A percentile compares a stretch with the other conserved stretches of the same genome.
phyloP scores from a whole-genome alignment of 2,888 invertebrate species.

The Lasioglossum oenotherae region DNA sequence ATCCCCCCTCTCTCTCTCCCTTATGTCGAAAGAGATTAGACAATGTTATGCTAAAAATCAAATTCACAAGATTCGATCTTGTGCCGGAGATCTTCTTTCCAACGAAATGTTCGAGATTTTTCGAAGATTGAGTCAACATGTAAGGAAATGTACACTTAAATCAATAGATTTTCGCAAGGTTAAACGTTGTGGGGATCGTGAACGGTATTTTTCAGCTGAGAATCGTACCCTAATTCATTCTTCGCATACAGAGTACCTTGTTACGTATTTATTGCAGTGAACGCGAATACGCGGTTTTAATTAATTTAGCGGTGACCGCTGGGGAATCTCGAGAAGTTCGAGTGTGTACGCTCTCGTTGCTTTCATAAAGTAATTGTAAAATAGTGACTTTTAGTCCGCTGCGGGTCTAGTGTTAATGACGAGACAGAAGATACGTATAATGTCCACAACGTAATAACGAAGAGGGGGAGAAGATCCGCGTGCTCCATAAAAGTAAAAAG shows the following conservation, averaged over 20 bases:
- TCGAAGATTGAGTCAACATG: too few relatives aligned
- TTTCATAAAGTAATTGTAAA: background rate
- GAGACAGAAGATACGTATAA: background rate
- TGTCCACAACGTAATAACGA: constrained; percentile 4
- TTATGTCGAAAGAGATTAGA: too few relatives aligned
- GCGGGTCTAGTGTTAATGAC: background rate
- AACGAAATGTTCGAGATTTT: background rate
- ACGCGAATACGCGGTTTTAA: background rate
- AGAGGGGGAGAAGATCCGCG: background rate
- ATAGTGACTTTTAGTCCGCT: background rate
- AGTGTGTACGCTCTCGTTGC: background rate
- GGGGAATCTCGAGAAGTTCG: background rate
- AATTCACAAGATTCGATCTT: too few relatives aligned
- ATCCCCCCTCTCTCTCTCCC: too few relatives aligned
- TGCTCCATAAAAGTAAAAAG: constrained; percentile 4
- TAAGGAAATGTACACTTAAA: background rate
- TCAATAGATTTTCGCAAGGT: background rate
- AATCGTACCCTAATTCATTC: background rate
- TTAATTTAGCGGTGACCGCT: background rate
- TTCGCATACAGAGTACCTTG: background rate
- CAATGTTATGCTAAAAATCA: too few relatives aligned
- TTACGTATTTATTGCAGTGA: background rate
- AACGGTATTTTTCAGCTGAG: background rate
- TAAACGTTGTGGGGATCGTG: background rate
- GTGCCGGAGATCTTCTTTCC: too few relatives aligned